Evolutionary conservation across 2,113 vertebrate species (phyloP), one percentile per base, ranked within the genome.

Genomic region (Sorex fumeus): DNA sequence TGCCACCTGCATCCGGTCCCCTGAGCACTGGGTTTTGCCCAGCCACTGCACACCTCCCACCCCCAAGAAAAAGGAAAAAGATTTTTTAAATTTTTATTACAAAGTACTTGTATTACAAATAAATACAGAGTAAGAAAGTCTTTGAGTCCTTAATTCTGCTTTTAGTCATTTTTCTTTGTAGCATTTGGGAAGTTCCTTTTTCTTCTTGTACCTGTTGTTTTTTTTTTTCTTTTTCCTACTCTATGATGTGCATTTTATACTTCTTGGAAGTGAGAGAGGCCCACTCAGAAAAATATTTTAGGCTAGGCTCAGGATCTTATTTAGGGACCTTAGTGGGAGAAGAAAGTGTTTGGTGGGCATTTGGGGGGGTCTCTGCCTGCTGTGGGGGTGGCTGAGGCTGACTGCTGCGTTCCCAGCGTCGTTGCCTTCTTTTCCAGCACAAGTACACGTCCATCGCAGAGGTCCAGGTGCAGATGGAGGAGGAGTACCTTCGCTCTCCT

Each of bases 361-460:
- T 11, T 23, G n/a, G 15, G 40, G 1, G 23, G 23, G 19, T 67
- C 82, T 87, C 90, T 79, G 60, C 76, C 62, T 67, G 86, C 30
- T n/a, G 18, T 7, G 13, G 69, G 71, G 34, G 13, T 12, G 50
- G 15, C 72, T 25, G 57, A 74, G 67, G 43, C 19, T 4, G 27
- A 27, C 34, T 25, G 23, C 0, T 25, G 6, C 45, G 34, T 69
- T 27, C 9, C 36, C 47, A 32, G 12, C 50, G 28, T 90, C 8
- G 5, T 71, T 21, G 32, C 34, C 57, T 47, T 47, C 95, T 60
- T 45, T 34, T 40, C 36, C 95, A 99, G 99, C 99, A 99, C 96
- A 99, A 99, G 95, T 99, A 99, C 91, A 98, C 99, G 0, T 99
- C 99, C 1, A 98, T 99, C 2, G 99, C 99, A 0, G 99, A 99